These are phyloP conservation scores for Toxotes jaculatrix DNA, from an alignment of 2,113 vertebrate genomes.

Conservation along the genomic window DNA sequence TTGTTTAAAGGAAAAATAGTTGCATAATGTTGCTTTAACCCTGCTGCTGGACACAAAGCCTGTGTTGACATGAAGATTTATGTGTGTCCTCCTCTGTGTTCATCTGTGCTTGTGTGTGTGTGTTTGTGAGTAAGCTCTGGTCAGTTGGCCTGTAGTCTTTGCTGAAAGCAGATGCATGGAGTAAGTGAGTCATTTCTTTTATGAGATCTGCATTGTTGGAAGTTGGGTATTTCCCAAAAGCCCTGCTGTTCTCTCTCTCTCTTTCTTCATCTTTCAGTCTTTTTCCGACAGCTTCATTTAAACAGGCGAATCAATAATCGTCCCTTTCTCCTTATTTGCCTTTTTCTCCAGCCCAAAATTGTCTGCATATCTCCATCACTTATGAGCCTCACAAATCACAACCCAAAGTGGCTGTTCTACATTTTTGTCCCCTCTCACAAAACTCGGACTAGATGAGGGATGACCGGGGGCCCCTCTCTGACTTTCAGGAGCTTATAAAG, in stretches of 20 bases:
- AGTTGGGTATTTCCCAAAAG: conserved; percentile 61
- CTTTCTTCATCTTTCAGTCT: conserved; percentile 41
- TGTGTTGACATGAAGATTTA: conserved; percentile 57
- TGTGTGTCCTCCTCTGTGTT: conserved; percentile 26
- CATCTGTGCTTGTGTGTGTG: not conserved
- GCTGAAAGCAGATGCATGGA: conserved; percentile 49
- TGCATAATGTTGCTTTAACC: conserved; percentile 13
- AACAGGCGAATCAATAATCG: conserved; percentile 68
- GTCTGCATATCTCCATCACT: conserved; percentile 62
- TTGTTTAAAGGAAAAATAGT: too few species aligned
- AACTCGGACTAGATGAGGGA: conserved; percentile 59
- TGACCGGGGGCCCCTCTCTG: conserved; percentile 53
- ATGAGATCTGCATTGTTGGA: conserved; percentile 67
- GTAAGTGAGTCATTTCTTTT: conserved; percentile 73
- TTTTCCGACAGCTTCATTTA: conserved; percentile 63
- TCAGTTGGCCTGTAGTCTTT: conserved; percentile 46
- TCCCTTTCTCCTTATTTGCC: conserved; percentile 34
- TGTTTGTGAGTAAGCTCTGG: conserved; percentile 44
- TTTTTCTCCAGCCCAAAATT: conserved; percentile 55
- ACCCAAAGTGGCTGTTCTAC: conserved; percentile 68
- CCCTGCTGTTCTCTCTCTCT: conserved; percentile 16
- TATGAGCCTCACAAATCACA: conserved; percentile 71
- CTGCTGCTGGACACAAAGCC: conserved; percentile 38
- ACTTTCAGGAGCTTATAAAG: conserved; percentile 69
- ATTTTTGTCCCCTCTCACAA: conserved; percentile 56